These are phyloP conservation scores for Drosophila vallismaia DNA, from an alignment of 2,888 invertebrate genomes.

Conservation along the genomic window DNA sequence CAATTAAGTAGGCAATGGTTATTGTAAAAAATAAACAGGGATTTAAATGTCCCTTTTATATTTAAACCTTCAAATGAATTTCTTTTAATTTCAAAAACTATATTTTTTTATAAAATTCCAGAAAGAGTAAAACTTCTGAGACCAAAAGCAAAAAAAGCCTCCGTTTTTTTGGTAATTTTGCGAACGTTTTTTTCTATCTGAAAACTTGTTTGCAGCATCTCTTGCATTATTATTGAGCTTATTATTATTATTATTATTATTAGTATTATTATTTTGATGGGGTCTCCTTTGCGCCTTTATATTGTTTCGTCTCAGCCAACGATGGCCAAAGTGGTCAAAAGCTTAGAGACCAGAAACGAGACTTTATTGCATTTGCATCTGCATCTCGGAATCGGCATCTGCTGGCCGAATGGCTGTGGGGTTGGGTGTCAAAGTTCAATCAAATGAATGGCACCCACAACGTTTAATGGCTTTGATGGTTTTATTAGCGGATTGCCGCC, in stretches of 20 bases:
- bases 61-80: too few species aligned
- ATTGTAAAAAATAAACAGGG: too few species aligned
- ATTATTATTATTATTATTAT: conserved; percentile 71
- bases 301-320: conserved; percentile 23
- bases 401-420: conserved; percentile 35
- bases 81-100: too few species aligned
- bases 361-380: conserved; percentile 19
- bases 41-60: too few species aligned
- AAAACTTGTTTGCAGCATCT: conserved; percentile 65
- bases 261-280: conserved; percentile 42
- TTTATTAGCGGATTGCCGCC: conserved; percentile 73
- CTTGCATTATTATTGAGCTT: conserved; percentile 63
- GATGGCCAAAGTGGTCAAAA: conserved; percentile 62
- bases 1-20: too few species aligned
- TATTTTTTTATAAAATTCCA: not conserved
- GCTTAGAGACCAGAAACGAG: conserved; percentile 13
- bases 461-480: conserved; percentile 78
- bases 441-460: conserved; percentile 79
- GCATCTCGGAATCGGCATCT: conserved; percentile 31
- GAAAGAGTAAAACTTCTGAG: conserved; percentile 19
- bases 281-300: conserved; percentile 40
- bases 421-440: conserved; percentile 70
- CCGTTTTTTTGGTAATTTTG: conserved; percentile 51
- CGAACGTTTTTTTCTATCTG: conserved; percentile 62
- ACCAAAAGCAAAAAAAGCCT: conserved; percentile 29